Base-by-base conservation (phyloP, 92 coral and sea anemone species). In the Bergia puertoricense region DNA sequence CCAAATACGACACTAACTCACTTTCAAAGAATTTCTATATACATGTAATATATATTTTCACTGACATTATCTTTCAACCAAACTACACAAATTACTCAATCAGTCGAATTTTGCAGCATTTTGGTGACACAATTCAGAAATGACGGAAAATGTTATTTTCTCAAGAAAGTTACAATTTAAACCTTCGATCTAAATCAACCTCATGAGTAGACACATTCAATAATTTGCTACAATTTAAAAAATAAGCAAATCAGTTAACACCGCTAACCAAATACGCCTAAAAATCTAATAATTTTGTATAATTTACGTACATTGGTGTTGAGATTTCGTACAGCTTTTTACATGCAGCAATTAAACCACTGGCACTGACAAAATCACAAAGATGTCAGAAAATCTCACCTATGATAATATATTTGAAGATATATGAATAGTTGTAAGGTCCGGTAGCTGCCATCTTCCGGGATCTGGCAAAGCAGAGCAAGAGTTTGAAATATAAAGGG, bases 391-490 rank as follows among this genome's bases (percentile, higher is more conserved):
- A 74, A 43, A 2, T 82, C 99, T 91, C 85, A 97, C 99, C 99
- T 90, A 97, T 97, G 6, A 97, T 97, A 90, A 97, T 97, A 93
- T 97, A 97, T 88, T 97, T 97, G 96, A 97, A 97, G 69, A 97
- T 97, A 81, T 97, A 97, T 57, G 99, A 97, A 89, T 97, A 97
- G 90, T 97, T 97, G 89, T 97, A 97, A 46, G 99, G 99, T 85
- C 99, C 99, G 83, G 99, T 97, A 20, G 99, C 99, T 75, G 99
- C 98, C 99, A 97, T 97, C 81, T 85, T 90, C 79, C 91, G 88
- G 92, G 92, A 86, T 88, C 92, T 88, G 56, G 80, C 68, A 59
- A 65, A 38, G 78, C 65, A 77, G 48, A 76, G 18, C 16, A 80
- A 68, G 18, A 5, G 62, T 10, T 16, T 48, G 40, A 16, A 41